Percentiles rank a stretch among this genome's conserved stretches.
Conservation (phyloP, 2,113 vertebrate genomes). For the Athene noctua region DNA sequence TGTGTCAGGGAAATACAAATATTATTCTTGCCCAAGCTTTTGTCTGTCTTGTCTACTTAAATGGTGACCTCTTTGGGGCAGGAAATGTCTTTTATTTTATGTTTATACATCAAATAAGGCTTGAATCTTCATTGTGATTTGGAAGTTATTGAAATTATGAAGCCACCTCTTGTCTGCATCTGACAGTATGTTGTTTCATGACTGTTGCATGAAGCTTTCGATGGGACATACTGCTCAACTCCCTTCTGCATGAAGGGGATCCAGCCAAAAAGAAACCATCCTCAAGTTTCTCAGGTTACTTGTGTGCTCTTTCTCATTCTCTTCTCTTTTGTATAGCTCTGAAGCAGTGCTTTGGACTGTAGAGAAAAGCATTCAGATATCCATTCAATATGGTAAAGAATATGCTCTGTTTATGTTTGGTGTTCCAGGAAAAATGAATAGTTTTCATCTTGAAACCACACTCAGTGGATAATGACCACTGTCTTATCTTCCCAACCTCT, state of each 20-base stretch:
- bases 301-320: neutral
- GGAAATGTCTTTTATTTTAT: neutral
- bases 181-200: neutral
- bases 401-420: neutral
- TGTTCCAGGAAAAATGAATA: neutral
- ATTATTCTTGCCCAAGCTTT: conserved; percentile 16
- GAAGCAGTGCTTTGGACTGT: neutral
- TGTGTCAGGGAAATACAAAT: neutral
- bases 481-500: neutral
- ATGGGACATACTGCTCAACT: neutral
- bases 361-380: neutral
- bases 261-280: neutral
- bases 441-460: neutral
- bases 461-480: neutral
- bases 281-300: neutral
- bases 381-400: neutral
- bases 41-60: conserved; percentile 8
- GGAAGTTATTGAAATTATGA: neutral
- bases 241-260: neutral
- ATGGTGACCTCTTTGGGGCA: neutral
- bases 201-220: neutral
- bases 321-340: neutral
- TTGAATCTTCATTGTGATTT: neutral
- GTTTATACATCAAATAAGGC: neutral
- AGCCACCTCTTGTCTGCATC: neutral